Conservation (phyloP, 2,113 vertebrate species). For the Tinamus guttatus region DNA sequence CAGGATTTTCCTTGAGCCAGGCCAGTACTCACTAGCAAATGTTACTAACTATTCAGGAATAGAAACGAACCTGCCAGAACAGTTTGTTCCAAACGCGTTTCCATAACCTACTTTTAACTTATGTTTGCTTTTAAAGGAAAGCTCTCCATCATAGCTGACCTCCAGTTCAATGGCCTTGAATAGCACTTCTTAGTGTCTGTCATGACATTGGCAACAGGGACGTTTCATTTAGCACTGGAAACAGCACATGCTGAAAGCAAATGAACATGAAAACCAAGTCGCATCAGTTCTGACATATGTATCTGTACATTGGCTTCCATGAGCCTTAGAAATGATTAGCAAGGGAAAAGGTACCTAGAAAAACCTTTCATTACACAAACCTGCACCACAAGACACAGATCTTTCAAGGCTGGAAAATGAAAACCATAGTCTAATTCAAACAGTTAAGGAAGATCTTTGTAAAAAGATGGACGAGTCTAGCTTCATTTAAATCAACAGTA, state of each 20-base stretch:
- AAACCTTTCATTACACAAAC: background rate
- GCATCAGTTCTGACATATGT: background rate
- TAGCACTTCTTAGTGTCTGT: background rate
- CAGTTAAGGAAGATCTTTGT: background rate
- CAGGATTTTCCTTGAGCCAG: background rate
- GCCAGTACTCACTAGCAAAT: slow-evolving; percentile 3
- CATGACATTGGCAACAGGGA: background rate
- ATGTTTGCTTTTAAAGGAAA: background rate
- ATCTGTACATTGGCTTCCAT: background rate
- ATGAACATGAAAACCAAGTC: background rate
- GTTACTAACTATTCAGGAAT: background rate
- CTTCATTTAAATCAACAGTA: background rate
- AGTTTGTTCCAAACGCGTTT: background rate
- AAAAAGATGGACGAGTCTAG: background rate
- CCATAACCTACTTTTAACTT: background rate
- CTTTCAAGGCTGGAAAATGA: background rate
- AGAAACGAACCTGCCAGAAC: background rate
- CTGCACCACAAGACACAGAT: background rate
- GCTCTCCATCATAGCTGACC: background rate
- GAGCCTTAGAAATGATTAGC: background rate
- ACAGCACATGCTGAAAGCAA: background rate
- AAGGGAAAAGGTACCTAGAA: background rate
- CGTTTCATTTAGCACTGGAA: background rate
- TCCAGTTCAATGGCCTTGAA: background rate
- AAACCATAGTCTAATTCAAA: background rate